Percentiles rank a stretch among this genome's conserved stretches.
Evolutionary conservation across 2,797 vertebrate genomes (phyloP).

Genomic region (Mus caroli): DNA sequence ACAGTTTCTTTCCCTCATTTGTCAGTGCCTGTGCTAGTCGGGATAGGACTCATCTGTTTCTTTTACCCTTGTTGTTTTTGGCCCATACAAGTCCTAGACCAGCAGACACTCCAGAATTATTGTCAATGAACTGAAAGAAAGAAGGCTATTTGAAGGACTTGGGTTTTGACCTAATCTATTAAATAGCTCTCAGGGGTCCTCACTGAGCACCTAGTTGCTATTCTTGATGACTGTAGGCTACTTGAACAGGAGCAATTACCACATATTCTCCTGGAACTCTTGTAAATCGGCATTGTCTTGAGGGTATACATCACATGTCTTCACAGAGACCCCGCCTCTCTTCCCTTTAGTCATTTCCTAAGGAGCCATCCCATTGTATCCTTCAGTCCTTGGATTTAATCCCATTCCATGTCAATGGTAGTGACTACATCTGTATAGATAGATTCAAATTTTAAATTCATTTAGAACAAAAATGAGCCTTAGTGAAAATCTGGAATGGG

Average conservation of each 20-base stretch:
- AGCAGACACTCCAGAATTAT: constrained; percentile 38
- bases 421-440: not conserved
- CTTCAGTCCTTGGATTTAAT: not conserved
- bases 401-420: too few species aligned
- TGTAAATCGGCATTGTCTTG: not conserved
- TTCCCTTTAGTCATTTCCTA: not conserved
- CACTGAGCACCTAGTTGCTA: not conserved
- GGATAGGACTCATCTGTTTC: not conserved
- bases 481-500: not conserved
- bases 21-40: not conserved
- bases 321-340: not conserved
- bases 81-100: not conserved
- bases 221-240: constrained; percentile 12
- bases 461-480: not conserved
- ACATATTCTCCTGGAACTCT: not conserved
- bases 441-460: not conserved
- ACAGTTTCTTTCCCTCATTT: not conserved
- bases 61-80: not conserved
- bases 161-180: constrained; percentile 34
- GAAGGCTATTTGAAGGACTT: constrained; percentile 45
- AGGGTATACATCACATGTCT: not conserved
- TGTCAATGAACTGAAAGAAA: constrained; percentile 50
- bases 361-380: not conserved
- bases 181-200: not conserved
- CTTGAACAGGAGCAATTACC: not conserved